Base-by-base conservation (phyloP, 2,113 vertebrate species). In the human region DNA sequence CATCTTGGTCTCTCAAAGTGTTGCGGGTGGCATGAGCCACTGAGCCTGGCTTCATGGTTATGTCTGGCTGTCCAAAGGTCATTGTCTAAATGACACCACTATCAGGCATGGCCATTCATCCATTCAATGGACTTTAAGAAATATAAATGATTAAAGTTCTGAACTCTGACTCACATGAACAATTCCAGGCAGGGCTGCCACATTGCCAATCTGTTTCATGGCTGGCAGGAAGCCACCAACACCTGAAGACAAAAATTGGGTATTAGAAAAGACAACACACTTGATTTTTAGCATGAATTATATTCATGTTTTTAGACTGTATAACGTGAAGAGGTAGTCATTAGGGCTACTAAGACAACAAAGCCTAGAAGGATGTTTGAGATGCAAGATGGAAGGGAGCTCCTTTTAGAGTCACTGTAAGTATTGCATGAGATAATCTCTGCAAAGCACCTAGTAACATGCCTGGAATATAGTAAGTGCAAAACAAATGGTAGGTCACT, bases 141-240 rank as follows among this genome's bases (percentile, higher is more conserved):
- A 96, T 6, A 27, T 1, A 75, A 82, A 38, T 2, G 35, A 86
- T 22, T 75, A 25, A 66, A 64, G 22, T 94, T 84, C 61, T 82
- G 20, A 84, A 59, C 9, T 90, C 6, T 8, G 61, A 99, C 99
- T 99, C 97, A 99, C 99, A 0, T 99, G 99, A 35, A 99, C 98
- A 78, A 99, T 99, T 43, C 99, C 99, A 0, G 99, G 99, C 66
- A 99, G 98, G 4, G 99, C 99, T 20, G 99, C 99, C 92, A 99
- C 99, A 30, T 99, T 99, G 27, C 99, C 99, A 52, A 99, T 99
- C 89, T 99, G 99, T 81, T 99, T 99, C 99, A 99, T 99, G 50
- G 99, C 99, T 6, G 99, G 99, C 66, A 99, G 98, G 97, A 99
- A 99, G 3, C 99, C 99, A 25, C 99, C 99, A 0, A 99, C 98